Base-by-base conservation (phyloP, 2,888 invertebrate species). In the Pediacus dermestoides region DNA sequence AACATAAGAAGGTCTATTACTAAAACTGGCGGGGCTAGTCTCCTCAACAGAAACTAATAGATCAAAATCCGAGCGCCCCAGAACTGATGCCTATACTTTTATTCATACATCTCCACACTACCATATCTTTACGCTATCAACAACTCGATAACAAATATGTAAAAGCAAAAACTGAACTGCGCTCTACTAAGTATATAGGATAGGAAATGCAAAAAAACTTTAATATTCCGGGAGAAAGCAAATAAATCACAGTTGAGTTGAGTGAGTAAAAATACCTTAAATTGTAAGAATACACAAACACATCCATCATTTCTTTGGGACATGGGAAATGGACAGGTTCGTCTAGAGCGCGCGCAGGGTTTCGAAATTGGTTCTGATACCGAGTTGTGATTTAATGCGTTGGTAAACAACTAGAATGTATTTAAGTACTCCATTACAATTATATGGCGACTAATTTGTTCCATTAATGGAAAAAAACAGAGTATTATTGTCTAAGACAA, bases 281-380 rank as follows among this genome's bases (percentile, higher is more conserved):
- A 57, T 52, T 50, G 50, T 47, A 47, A 48, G 53, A 52, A 56
- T 56, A 58, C 56, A 57, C 55, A 57, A 59, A 59, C 55, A 57
- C 57, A 59, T 59, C 59, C 48, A 59, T 59, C 59, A 59, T 57
- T 40, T 44, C 37, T 26, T 23, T 30, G 37, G 43, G 48, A 52
- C 49, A 50, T 46, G 52, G 37, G 53, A 41, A 52, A 53, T 48
- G 55, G 55, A 57, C 55, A 57, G 48, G 44, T 55, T 55, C 53
- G n/a, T n/a, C n/a, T n/a, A n/a, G n/a, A n/a, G 23, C 9, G 4
- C 23, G n/a, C 23, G 23, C 9, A 23, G 23, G 23, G 10, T 23
- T 23, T 23, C 10, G 23, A 23, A 23, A 23, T n/a, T 10, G 23
- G 23, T 23, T 23, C n/a, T n/a, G 23, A 9, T 10, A 23, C 23